Conservation (phyloP, 2,888 invertebrate genomes). For the Drosophila neotestacea region DNA sequence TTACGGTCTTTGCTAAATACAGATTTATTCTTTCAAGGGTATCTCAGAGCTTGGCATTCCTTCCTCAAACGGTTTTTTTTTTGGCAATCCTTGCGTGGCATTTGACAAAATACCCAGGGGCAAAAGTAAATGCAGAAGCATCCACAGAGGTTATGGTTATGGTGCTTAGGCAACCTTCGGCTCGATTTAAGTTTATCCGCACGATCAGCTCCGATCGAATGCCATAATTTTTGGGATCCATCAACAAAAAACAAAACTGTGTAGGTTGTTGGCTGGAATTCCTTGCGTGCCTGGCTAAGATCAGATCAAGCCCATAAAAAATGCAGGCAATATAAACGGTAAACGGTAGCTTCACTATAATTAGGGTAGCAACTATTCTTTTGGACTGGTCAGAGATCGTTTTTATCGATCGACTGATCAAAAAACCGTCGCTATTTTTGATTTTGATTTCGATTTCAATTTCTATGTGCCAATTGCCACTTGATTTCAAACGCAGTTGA, state of each 20-base stretch:
- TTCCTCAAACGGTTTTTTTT: conserved; percentile 24
- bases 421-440: conserved; percentile 44
- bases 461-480: conserved; percentile 48
- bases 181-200: conserved; percentile 81
- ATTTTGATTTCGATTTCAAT: conserved; percentile 40
- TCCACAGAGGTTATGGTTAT: conserved; percentile 21
- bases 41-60: conserved; percentile 6
- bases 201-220: conserved; percentile 75
- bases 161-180: conserved; percentile 53
- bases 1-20: not conserved
- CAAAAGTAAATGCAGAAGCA: conserved; percentile 45
- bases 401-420: not conserved
- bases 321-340: conserved; percentile 48
- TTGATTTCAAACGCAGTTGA: conserved; percentile 34
- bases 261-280: conserved; percentile 46
- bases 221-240: conserved; percentile 65
- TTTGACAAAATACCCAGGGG: conserved; percentile 80
- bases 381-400: not conserved
- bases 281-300: conserved; percentile 70
- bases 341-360: conserved; percentile 73
- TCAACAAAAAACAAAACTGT: conserved; percentile 20
- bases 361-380: conserved; percentile 44
- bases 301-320: conserved; percentile 17
- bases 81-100: conserved; percentile 46
- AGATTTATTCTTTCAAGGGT: conserved; percentile 26